Percentiles rank a stretch among this genome's conserved stretches.
phyloP scores from a whole-genome alignment of 30 jellyfish, hydroid and myxozoan genomes.

The Rhopilema esculentum region DNA sequence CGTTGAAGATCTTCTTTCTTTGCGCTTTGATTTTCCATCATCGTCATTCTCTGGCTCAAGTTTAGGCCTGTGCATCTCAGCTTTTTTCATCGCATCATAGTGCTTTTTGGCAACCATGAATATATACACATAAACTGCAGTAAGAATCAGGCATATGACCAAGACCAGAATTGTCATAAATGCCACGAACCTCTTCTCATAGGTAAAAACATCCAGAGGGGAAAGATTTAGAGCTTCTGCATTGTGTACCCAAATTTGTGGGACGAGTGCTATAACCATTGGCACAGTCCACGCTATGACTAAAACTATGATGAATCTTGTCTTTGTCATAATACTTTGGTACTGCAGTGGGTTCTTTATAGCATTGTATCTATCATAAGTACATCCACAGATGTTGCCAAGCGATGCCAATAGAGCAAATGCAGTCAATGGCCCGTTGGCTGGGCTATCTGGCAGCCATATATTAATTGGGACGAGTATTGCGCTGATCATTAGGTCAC shows the following conservation, averaged over 20 bases:
- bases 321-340: conserved; percentile 58
- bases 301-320: conserved; percentile 43
- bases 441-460: conserved; percentile 28
- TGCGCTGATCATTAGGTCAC: conserved; percentile 54
- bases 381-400: conserved; percentile 72
- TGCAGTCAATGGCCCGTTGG: conserved; percentile 29
- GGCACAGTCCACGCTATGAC: conserved; percentile 67
- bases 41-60: background rate
- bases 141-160: conserved; percentile 14
- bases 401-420: conserved; percentile 70
- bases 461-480: conserved; percentile 30
- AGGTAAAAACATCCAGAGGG: background rate
- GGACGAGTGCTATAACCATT: conserved; percentile 32
- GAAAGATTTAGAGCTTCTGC: conserved; percentile 17
- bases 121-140: conserved; percentile 46
- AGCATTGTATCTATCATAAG: conserved; percentile 77
- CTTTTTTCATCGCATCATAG: conserved; percentile 48
- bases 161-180: conserved; percentile 27
- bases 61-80: conserved; percentile 15
- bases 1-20: conserved; percentile 30
- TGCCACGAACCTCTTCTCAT: conserved; percentile 29
- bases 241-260: conserved; percentile 66
- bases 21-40: background rate
- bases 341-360: conserved; percentile 76
- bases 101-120: conserved; percentile 64